Percentiles rank a stretch among this genome's conserved stretches.
Conservation (phyloP, 2,797 vertebrate species). For the Hydrophis major region DNA sequence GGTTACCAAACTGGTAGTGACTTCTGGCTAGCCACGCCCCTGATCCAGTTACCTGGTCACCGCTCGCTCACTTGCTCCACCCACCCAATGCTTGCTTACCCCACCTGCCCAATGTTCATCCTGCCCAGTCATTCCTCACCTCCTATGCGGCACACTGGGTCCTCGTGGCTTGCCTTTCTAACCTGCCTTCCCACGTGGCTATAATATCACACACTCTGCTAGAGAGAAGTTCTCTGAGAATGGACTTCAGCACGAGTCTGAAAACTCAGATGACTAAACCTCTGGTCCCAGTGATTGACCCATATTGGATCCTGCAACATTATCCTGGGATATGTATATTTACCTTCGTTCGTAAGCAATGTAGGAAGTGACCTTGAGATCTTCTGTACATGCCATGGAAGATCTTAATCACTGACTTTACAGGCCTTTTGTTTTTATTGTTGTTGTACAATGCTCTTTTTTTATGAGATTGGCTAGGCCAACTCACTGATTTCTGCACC, state of each 20-base stretch:
- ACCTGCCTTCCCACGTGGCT: background rate
- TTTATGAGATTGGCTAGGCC: background rate
- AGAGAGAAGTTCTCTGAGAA: background rate
- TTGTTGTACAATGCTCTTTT: background rate
- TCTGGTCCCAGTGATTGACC: background rate
- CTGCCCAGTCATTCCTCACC: too few species aligned
- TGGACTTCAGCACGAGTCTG: background rate
- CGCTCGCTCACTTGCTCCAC: too few species aligned
- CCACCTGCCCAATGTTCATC: too few species aligned
- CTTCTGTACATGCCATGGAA: background rate
- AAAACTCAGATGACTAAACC: background rate
- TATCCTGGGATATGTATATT: background rate
- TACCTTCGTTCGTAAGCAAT: background rate
- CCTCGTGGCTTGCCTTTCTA: too few species aligned
- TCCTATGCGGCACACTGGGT: too few species aligned
- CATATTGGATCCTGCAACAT: background rate
- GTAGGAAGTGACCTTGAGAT: background rate
- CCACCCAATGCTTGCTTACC: too few species aligned
- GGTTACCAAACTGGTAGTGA: too few species aligned
- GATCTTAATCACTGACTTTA: background rate
- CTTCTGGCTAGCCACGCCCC: too few species aligned
- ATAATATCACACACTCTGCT: background rate
- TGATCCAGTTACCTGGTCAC: too few species aligned
- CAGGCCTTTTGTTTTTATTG: background rate
- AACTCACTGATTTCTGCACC: background rate